These are phyloP conservation scores for Orthonyx spaldingii DNA, from an alignment of 2,113 vertebrate genomes.

Conservation along the genomic window DNA sequence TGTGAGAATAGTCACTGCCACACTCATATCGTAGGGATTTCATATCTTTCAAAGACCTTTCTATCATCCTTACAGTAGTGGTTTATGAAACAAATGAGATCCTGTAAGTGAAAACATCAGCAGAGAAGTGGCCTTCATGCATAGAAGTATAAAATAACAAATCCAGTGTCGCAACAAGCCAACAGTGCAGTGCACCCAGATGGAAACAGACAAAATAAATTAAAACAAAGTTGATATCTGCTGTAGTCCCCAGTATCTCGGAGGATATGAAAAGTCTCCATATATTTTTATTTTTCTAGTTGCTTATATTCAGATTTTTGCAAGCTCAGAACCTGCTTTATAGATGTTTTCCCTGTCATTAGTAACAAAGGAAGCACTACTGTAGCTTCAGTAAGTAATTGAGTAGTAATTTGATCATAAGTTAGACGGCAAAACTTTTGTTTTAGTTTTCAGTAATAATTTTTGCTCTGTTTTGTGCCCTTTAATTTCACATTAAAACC, in stretches of 20 bases:
- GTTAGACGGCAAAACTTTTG: background rate
- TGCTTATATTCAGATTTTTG: background rate
- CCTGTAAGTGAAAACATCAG: constrained; percentile 48
- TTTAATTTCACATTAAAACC: background rate
- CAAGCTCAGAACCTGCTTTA: background rate
- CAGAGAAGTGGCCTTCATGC: constrained; percentile 4
- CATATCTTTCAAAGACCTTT: constrained; percentile 25
- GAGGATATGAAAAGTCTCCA: background rate
- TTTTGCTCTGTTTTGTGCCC: background rate
- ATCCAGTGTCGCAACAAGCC: background rate
- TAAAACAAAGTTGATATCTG: background rate
- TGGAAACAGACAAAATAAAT: constrained; percentile 31
- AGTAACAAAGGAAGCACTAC: background rate
- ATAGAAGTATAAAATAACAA: constrained; percentile 32
- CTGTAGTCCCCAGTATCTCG: background rate
- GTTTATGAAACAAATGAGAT: constrained; percentile 18
- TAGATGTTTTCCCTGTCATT: background rate
- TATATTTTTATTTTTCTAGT: background rate
- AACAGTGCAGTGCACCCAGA: background rate
- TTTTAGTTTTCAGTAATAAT: background rate
- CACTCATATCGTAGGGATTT: background rate
- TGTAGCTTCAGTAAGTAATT: background rate
- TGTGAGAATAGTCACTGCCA: constrained; percentile 22
- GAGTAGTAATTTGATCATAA: background rate
- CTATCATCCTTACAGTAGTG: constrained; percentile 7